Percentiles rank a stretch among this genome's conserved stretches.
Conservation (phyloP, 1,140 invertebrate species). For the Drosophila repleta region DNA sequence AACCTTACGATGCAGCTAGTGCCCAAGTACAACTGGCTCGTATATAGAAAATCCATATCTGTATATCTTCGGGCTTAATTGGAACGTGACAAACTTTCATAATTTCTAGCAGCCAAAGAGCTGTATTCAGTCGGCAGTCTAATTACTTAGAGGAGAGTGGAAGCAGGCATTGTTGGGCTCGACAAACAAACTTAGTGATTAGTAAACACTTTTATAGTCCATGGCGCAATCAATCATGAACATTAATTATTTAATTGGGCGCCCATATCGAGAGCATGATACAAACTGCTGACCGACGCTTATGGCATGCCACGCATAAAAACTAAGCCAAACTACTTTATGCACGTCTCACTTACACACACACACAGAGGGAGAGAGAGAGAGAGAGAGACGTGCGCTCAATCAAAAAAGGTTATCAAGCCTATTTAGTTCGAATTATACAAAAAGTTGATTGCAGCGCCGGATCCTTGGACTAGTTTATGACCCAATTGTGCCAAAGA, state of each 20-base stretch:
- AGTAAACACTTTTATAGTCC: slow-evolving; percentile 26
- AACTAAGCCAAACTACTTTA: slow-evolving; percentile 22
- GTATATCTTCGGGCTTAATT: slow-evolving; percentile 28
- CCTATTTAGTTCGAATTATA: slow-evolving; percentile 36
- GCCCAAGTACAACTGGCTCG: not conserved
- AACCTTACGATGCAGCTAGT: too few species aligned
- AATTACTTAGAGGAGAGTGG: slow-evolving; percentile 34
- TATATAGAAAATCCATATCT: not conserved
- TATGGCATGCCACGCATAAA: not conserved
- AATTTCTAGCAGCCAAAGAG: slow-evolving; percentile 41
- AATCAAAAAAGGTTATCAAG: slow-evolving; percentile 36
- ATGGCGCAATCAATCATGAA: slow-evolving; percentile 57
- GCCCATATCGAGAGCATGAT: slow-evolving; percentile 18
- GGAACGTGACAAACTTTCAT: slow-evolving; percentile 78
- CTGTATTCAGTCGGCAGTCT: slow-evolving; percentile 45
- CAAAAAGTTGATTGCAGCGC: slow-evolving; percentile 5
- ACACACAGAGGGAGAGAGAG: not conserved
- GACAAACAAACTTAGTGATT: slow-evolving; percentile 32
- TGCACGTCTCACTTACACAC: slow-evolving; percentile 4
- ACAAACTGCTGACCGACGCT: slow-evolving; percentile 9
- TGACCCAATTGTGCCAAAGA: slow-evolving; percentile 82
- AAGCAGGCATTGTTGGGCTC: slow-evolving; percentile 18
- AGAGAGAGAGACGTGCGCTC: not conserved
- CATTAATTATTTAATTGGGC: slow-evolving; percentile 58
- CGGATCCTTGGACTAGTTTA: slow-evolving; percentile 74